Base-by-base conservation (phyloP, 2,888 invertebrate genomes). In the Eugnorisma glareosa region DNA sequence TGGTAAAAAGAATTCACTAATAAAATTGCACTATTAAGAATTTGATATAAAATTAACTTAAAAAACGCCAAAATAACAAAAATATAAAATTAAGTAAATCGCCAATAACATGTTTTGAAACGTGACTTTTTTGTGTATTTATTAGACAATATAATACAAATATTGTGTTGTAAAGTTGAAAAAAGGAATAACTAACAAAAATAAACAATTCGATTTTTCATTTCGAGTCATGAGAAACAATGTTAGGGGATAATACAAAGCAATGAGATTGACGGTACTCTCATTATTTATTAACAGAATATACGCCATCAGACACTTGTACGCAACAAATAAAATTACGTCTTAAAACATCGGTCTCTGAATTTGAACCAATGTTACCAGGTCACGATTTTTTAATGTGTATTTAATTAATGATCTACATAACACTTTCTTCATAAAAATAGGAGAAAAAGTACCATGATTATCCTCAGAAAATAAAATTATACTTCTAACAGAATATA, bases 1-100 rank as follows among this genome's bases (percentile, higher is more conserved):
- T 45, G 63, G 59, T 72, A 35, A 74, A 84, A 77, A 63, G 69
- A 51, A 73, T 85, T 81, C 40, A 73, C 67, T 73, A 77, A 77
- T 61, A 43, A 43, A 43, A 13, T 43, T 43, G 1, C 57, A 69
- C 68, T 63, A 45, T 45, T 75, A 82, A 82, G 57, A 71, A 61
- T 61, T 77, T 82, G 2, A 66, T 73, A 71, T 69, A 73, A 67
- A 78, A 45, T 75, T 37, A 43, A 68, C 59, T 57, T 35, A 15
- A 35, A 68, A 21, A 69, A 13, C 35, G 40, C 35, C 66, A 67
- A 73, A 66, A 28, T 73, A 85, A 75, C 43, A 78, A 78, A 73
- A 68, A 76, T 21, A 67, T 59, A 57, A 43, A 86, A 86, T 79
- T 80, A 84, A 79, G 83, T 86, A 88, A 70, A 78, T 72, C 57